These are phyloP conservation scores for Tortrix viridana DNA, from an alignment of 2,888 invertebrate species.

Conservation along the genomic window DNA sequence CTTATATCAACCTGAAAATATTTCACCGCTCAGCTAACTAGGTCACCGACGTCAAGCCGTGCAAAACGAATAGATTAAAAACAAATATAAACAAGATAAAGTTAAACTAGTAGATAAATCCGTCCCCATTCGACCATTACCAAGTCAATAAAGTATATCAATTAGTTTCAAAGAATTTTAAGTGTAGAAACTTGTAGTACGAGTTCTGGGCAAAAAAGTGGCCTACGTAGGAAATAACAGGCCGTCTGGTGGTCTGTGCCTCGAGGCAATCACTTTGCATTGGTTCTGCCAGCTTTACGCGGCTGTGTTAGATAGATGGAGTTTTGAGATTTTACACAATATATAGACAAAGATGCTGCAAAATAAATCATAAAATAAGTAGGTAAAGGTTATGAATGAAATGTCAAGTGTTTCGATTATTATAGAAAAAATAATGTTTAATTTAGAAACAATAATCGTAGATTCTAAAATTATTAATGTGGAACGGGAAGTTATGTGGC, in stretches of 20 bases:
- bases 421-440: no score
- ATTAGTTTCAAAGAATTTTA: slow-evolving; percentile 39
- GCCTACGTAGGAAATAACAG: slow-evolving; percentile 35
- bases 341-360: no score
- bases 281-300: slow-evolving; percentile 28
- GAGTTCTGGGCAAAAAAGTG: slow-evolving; percentile 34
- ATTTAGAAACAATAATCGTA: no score
- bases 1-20: background rate
- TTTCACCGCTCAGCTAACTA: background rate
- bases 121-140: slow-evolving; percentile 32
- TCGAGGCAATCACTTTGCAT: slow-evolving; percentile 34
- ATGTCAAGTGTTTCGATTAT: no score
- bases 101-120: slow-evolving; percentile 34
- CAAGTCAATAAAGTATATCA: slow-evolving; percentile 37
- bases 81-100: slow-evolving; percentile 34
- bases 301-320: slow-evolving; percentile 27
- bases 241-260: slow-evolving; percentile 36
- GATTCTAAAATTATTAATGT: no score
- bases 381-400: no score
- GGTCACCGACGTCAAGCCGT: slow-evolving; percentile 2
- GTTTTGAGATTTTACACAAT: slow-evolving; percentile 7
- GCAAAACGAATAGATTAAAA: slow-evolving; percentile 23
- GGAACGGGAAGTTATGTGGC: no score
- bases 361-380: background rate
- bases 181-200: slow-evolving; percentile 38